Evolutionary conservation across 2,888 invertebrate species (phyloP).

Genomic region (Eupithecia subumbrata): DNA sequence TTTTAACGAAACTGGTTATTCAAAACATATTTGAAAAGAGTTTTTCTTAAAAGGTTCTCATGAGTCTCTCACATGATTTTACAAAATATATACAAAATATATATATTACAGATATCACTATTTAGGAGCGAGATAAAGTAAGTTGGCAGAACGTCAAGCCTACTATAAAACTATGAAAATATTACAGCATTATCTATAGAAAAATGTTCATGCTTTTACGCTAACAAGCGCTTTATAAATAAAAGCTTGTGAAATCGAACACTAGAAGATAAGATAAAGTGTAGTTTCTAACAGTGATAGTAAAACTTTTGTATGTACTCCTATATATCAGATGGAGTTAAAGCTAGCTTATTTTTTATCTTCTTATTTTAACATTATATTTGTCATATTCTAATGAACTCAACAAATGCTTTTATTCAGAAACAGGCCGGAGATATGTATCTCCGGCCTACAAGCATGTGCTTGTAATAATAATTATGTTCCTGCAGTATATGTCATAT

Average conservation of each 20-base stretch:
- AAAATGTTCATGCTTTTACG: conserved; percentile 4
- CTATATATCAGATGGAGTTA: background rate
- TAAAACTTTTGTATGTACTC: background rate
- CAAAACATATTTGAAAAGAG: conserved; percentile 17
- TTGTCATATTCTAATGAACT: background rate
- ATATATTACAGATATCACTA: conserved; percentile 49
- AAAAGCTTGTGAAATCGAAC: background rate
- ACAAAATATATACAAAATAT: too few relatives aligned
- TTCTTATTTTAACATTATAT: too few relatives aligned
- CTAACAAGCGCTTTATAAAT: conserved; percentile 14
- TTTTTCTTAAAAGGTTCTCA: conserved; percentile 25
- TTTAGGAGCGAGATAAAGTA: conserved; percentile 55
- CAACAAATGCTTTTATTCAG: background rate
- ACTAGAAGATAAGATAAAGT: background rate
- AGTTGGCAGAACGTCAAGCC: conserved; percentile 57
- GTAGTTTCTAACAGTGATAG: background rate
- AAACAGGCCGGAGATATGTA: background rate
- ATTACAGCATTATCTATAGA: conserved; percentile 40
- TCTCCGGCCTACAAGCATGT: too few relatives aligned
- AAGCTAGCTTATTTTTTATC: background rate
- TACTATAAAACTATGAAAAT: conserved; percentile 62
- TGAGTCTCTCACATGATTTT: conserved; percentile 51
- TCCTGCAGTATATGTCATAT: background rate
- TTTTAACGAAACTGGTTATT: conserved; percentile 28
- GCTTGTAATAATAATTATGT: background rate